Evolutionary conservation across 1,140 invertebrate genomes (phyloP).

Genomic region (Cotesia glomerata): DNA sequence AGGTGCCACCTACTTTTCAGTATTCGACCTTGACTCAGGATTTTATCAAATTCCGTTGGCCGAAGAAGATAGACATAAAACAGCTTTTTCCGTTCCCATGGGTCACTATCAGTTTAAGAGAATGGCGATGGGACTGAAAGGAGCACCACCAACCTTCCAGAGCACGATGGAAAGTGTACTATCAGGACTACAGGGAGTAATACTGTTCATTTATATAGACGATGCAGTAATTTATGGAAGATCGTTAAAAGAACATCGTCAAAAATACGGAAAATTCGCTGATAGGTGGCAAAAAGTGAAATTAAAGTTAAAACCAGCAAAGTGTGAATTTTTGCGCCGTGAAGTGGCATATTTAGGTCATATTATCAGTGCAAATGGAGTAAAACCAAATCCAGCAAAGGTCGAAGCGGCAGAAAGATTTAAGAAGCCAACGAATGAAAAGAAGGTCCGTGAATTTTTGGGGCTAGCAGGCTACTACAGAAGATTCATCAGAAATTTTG

Average conservation of each 20-base stretch:
- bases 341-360: not conserved
- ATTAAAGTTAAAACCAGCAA: not conserved
- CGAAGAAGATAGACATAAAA: not conserved
- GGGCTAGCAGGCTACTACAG: conserved; percentile 8
- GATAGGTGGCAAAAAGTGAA: not conserved
- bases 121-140: not conserved
- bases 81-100: not conserved
- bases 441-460: not conserved
- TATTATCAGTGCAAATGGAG: not conserved
- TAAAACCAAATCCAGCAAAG: not conserved
- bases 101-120: not conserved
- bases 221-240: not conserved
- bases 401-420: not conserved
- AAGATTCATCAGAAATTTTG: conserved; percentile 14
- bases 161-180: not conserved
- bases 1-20: not conserved
- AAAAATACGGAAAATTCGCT: not conserved
- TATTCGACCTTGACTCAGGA: not conserved
- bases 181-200: not conserved
- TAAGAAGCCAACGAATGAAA: not conserved
- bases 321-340: conserved; percentile 8
- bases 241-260: not conserved
- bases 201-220: conserved; percentile 4
- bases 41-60: not conserved
- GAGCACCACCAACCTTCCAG: not conserved